Conservation (phyloP, 2,888 invertebrate genomes). For the Julus scanicus region DNA sequence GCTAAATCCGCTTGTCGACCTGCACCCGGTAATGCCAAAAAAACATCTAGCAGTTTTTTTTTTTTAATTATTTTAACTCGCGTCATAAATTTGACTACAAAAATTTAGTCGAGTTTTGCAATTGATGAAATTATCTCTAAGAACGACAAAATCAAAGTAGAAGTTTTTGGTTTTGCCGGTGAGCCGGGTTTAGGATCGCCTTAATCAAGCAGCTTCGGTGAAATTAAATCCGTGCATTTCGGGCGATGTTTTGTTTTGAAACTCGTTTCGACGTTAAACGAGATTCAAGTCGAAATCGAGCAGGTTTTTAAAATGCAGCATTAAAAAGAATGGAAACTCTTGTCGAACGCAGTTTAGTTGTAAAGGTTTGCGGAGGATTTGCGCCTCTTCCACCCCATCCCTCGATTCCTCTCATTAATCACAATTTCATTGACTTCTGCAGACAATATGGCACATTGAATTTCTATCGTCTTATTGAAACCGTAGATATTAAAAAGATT, state of each 20-base stretch:
- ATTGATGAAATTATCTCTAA: too few species aligned
- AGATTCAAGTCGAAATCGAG: neutral
- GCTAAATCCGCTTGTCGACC: too few species aligned
- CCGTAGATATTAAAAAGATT: constrained; percentile 21
- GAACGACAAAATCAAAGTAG: too few species aligned
- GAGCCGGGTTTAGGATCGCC: too few species aligned
- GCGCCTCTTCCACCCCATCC: constrained; percentile 24
- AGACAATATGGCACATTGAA: neutral
- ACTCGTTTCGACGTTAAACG: neutral
- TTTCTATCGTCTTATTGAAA: constrained; percentile 8
- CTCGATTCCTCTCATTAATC: constrained; percentile 36
- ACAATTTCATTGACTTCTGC: neutral
- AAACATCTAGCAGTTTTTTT: too few species aligned
- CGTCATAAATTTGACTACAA: too few species aligned
- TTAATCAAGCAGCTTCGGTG: neutral
- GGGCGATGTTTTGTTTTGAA: neutral
- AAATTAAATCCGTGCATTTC: neutral
- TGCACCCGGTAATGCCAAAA: too few species aligned
- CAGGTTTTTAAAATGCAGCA: constrained; percentile 36
- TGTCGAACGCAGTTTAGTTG: neutral
- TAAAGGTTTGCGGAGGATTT: neutral
- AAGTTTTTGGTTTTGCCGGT: too few species aligned
- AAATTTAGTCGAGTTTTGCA: too few species aligned
- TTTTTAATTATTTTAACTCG: too few species aligned
- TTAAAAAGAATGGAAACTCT: neutral